Conservation (phyloP, 2,888 invertebrate genomes). For the Allacma fusca region DNA sequence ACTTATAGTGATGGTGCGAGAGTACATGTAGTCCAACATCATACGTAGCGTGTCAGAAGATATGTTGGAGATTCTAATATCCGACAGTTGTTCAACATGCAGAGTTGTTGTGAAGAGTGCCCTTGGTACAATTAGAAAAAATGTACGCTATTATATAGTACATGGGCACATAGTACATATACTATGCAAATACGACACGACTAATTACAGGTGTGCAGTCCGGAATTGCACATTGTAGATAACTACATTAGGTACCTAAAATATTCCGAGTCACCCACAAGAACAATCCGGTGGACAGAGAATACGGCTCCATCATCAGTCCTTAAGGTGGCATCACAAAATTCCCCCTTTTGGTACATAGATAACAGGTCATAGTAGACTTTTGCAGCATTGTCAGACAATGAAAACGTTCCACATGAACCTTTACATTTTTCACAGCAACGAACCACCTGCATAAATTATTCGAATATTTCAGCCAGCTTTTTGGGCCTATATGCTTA, state of each 20-base stretch:
- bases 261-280: constrained; percentile 89
- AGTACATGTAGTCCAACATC: constrained; percentile 85
- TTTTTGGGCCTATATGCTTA: too few species aligned
- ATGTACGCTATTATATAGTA: too few species aligned
- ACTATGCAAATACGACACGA: too few species aligned
- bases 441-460: background rate
- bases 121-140: constrained; percentile 66
- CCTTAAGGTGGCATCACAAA: constrained; percentile 77
- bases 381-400: constrained; percentile 30
- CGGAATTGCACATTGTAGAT: too few species aligned
- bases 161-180: too few species aligned
- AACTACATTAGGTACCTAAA: too few species aligned
- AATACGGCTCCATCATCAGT: constrained; percentile 83
- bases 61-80: constrained; percentile 80
- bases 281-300: constrained; percentile 84
- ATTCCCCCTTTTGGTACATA: constrained; percentile 45
- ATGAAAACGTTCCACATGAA: constrained; percentile 40
- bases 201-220: too few species aligned
- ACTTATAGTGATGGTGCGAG: constrained; percentile 78
- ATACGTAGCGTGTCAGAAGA: constrained; percentile 78
- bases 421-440: constrained; percentile 47
- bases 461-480: background rate
- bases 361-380: constrained; percentile 29
- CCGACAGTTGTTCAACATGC: constrained; percentile 73
- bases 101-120: constrained; percentile 84